Conservation (phyloP, 2,797 vertebrate genomes). For the Botia almorhae region DNA sequence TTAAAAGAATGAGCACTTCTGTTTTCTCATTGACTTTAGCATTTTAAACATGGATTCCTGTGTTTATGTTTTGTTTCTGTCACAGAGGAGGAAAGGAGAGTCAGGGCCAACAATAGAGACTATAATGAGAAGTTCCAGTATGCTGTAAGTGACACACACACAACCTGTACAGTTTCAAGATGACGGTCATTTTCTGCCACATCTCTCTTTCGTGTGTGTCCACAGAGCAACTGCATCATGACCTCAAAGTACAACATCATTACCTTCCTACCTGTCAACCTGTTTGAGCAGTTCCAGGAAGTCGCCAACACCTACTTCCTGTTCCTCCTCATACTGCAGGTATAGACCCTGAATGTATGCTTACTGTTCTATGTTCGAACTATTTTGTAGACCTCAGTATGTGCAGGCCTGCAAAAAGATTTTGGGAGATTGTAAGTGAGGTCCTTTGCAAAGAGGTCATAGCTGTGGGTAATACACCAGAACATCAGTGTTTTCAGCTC, state of each 20-base stretch:
- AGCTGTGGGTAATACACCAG: not conserved
- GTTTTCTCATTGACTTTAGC: no score
- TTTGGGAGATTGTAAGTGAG: no score
- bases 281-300: slow-evolving; percentile 98
- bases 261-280: slow-evolving; percentile 94
- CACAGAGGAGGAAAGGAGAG: slow-evolving; percentile 92
- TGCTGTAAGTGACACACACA: slow-evolving; percentile 79
- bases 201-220: not conserved
- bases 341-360: slow-evolving; percentile 56
- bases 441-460: not conserved
- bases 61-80: slow-evolving; percentile 58
- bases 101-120: slow-evolving; percentile 88
- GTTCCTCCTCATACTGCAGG: slow-evolving; percentile 96
- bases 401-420: not conserved
- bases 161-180: not conserved
- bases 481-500: not conserved
- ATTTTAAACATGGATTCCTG: not conserved
- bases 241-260: slow-evolving; percentile 95
- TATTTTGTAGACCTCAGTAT: not conserved
- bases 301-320: slow-evolving; percentile 98
- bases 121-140: slow-evolving; percentile 97
- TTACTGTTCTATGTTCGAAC: not conserved
- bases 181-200: not conserved
- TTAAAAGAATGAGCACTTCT: no score
- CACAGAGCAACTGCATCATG: slow-evolving; percentile 93